Evolutionary conservation across 2,113 vertebrate species (phyloP), one percentile per base, ranked within the genome.

Genomic region (Lucifuga dentata): DNA sequence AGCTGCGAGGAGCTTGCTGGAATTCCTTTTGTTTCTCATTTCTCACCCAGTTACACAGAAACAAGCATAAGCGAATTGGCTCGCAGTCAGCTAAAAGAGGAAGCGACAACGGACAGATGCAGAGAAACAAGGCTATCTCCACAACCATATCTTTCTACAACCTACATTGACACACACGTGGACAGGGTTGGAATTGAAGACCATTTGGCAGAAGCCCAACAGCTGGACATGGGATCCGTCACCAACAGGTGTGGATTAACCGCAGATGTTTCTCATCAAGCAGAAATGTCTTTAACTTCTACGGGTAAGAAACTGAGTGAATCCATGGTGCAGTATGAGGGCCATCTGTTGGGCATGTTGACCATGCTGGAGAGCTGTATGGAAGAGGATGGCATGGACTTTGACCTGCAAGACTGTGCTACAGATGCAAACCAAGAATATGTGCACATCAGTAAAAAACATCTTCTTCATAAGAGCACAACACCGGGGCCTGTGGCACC

Each of bases 261-360:
- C 12, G 3, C 38, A 26, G 61, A 24, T 0, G 5, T 7, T 11
- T n/a, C 51, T 29, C 10, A 0, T 12, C 70, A 73, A 41, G 26
- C 24, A 17, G 62, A 77, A 7, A 77, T 86, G 81, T 85, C 89
- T 10, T 69, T 91, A 6, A 89, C 85, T 4, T 79, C 68, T 16
- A 82, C 56, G 0, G 90, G 89, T 1, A 74, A 23, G 45, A 74
- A 82, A 40, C 77, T 90, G 60, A 87, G 90, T 36, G 63, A 81
- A 4, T 83, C 65, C 38, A 90, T 90, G 90, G 24, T 84, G 61
- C 66, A 73, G 68, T 91, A 88, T 9, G 89, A 90, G 61, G 74
- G 70, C 11, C 73, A 87, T 49, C 61, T 91, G 36, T 16, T 81
- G 73, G 85, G 81, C 7, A 87, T 90, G 88, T 51, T 91, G 55